Percentiles rank a stretch among this genome's conserved stretches.
phyloP scores from a whole-genome alignment of 1,140 invertebrate species.

The Druon quercuslanigerum region DNA sequence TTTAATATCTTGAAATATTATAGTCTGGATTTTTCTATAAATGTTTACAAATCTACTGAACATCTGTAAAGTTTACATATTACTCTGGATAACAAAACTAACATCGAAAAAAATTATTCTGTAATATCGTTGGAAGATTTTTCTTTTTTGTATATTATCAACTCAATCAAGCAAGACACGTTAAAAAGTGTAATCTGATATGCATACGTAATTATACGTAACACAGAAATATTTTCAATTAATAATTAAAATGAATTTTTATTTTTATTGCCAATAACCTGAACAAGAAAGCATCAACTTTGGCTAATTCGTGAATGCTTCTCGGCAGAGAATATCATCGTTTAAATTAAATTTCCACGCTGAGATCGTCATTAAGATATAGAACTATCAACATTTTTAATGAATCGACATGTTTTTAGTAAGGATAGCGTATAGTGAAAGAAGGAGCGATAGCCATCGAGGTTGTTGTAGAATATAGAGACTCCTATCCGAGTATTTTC shows the following conservation, averaged over 20 bases:
- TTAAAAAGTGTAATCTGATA: no score
- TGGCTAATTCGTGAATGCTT: background rate
- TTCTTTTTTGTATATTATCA: no score
- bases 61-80: no score
- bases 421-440: constrained; percentile 5
- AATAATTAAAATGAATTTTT: constrained; percentile 22
- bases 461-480: no score
- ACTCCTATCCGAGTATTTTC: constrained; percentile 12
- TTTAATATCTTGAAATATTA: no score
- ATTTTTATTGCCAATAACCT: background rate
- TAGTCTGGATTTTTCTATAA: no score
- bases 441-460: background rate
- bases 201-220: no score
- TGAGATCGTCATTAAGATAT: constrained; percentile 23
- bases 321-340: background rate
- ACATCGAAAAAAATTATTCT: no score
- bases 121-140: no score
- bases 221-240: background rate
- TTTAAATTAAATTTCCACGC: constrained; percentile 20
- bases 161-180: no score
- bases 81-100: no score
- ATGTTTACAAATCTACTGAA: no score
- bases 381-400: constrained; percentile 23
- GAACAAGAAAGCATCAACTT: background rate
- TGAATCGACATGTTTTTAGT: constrained; percentile 25